Conservation (phyloP, 2,113 vertebrate species). For the Elephas maximus region DNA sequence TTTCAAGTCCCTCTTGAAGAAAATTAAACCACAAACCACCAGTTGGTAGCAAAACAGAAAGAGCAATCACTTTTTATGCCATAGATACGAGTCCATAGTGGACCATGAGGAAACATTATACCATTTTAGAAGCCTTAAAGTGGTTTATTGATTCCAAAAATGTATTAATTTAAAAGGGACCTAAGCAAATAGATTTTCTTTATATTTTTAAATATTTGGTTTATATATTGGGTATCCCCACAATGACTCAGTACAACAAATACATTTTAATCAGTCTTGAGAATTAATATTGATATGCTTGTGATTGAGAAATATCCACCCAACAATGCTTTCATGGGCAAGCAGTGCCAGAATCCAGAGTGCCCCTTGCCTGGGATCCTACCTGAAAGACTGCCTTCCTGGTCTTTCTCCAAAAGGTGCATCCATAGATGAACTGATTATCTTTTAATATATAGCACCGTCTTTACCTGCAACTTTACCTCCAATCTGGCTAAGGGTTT, state of each 20-base stretch:
- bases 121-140: conserved; percentile 23
- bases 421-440: not conserved
- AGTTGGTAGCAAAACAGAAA: not conserved
- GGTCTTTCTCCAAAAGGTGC: not conserved
- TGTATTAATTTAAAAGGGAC: not conserved
- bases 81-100: not conserved
- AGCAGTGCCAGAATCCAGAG: not conserved
- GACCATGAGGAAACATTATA: not conserved
- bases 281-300: not conserved
- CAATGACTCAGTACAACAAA: not conserved
- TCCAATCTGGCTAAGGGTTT: not conserved
- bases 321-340: not conserved
- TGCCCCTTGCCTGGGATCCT: not conserved
- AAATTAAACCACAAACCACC: conserved; percentile 21
- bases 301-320: not conserved
- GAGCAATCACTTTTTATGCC: not conserved
- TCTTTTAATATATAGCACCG: not conserved
- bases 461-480: not conserved
- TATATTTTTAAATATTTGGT: conserved; percentile 33
- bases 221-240: not conserved
- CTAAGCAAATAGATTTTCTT: not conserved
- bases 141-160: conserved; percentile 13
- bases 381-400: not conserved
- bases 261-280: conserved; percentile 10
- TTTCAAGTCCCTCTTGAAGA: not conserved